Base-by-base conservation (phyloP, 2,113 vertebrate species). In the Lophura nycthemera region DNA sequence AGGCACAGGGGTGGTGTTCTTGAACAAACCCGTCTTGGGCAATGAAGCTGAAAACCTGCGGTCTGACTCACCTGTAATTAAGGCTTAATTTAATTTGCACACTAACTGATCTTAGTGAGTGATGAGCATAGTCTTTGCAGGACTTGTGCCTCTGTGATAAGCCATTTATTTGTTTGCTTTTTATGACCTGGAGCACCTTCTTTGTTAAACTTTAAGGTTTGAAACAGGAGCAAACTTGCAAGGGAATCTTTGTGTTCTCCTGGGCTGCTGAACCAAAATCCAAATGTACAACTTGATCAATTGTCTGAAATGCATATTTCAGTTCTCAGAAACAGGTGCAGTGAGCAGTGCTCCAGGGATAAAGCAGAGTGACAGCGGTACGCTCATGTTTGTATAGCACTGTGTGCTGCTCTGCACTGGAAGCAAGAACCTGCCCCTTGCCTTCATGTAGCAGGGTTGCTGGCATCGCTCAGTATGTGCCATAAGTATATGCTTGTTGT, bases 401-500 rank as follows among this genome's bases (percentile, higher is more conserved):
- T 45, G 47, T 32, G 18, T 17, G 69, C 0, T 64, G 36, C 47
- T 40, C 84, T 19, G 36, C 34, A 13, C 36, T 64, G 60, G 42
- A 70, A 74, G 64, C 34, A 30, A 80, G 85, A 95, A 64, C 83
- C 24, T 91, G 71, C 45, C 87, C 47, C 34, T 91, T 92, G 59
- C 40, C 42, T 42, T 77, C 56, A 24, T 67, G 34, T 61, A 60
- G n/a, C 21, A 52, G 64, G 40, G 59, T 47, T 92, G 14, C 36
- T 94, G 89, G 54, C 82, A 88, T 84, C 60, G 13, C 38, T 79
- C 48, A 32, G 21, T 59, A 29, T 70, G 42, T 87, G 60, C 82
- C 86, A 71, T 71, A 91, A 89, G 59, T 87, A 66, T 57, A 85
- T 32, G 30, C 84, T 86, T 94, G 48, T 48, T 84, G 75, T 86